Percentiles rank a stretch among this genome's conserved stretches.
Evolutionary conservation across 2,888 invertebrate genomes (phyloP).

Genomic region (Iphiclides podalirius): DNA sequence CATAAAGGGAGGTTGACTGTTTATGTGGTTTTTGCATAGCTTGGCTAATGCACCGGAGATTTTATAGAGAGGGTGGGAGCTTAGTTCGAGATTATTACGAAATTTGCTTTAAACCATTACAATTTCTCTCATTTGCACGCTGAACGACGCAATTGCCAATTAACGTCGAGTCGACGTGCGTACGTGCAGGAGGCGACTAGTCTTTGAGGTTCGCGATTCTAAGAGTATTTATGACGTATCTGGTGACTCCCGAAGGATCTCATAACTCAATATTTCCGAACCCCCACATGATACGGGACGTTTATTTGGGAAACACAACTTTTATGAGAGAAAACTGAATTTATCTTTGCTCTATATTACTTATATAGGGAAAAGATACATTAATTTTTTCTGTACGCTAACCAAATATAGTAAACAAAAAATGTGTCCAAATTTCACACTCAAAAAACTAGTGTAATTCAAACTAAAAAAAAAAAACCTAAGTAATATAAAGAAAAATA

Average conservation of each 20-base stretch:
- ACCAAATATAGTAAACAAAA: too few relatives aligned
- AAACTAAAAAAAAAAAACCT: too few relatives aligned
- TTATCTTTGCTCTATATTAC: too few relatives aligned
- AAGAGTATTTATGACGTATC: not conserved
- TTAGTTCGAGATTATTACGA: not conserved
- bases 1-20: slow-evolving; percentile 8
- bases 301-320: too few relatives aligned
- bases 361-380: too few relatives aligned
- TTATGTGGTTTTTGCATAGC: slow-evolving; percentile 3
- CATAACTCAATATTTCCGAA: not conserved
- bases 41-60: slow-evolving; percentile 1
- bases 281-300: not conserved
- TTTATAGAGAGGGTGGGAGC: not conserved
- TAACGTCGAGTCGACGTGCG: not conserved
- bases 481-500: too few relatives aligned
- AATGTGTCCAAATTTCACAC: too few relatives aligned
- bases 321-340: too few relatives aligned
- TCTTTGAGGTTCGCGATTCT: too few relatives aligned
- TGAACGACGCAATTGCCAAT: not conserved
- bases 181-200: not conserved
- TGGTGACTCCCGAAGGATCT: not conserved
- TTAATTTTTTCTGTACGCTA: too few relatives aligned
- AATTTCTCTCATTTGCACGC: not conserved
- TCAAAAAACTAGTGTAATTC: too few relatives aligned
- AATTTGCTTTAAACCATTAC: not conserved